Percentiles rank a stretch among this genome's conserved stretches.
phyloP scores from a whole-genome alignment of 2,797 vertebrate genomes.

The Hydrophis major region DNA sequence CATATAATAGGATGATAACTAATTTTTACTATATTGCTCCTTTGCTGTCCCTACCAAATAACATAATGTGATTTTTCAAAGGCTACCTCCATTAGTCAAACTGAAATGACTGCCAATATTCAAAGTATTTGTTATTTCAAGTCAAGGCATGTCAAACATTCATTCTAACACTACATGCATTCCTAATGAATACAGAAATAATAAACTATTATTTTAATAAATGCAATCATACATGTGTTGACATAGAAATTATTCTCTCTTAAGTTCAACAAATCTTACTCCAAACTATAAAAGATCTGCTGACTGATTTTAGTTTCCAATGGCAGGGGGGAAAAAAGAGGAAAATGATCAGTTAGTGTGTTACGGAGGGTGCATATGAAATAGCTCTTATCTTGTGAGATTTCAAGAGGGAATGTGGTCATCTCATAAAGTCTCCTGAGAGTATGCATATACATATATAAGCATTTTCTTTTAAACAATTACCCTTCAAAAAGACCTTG shows the following conservation, averaged over 20 bases:
- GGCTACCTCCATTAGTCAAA: background rate
- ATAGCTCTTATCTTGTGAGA: background rate
- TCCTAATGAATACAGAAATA: background rate
- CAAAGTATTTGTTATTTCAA: background rate
- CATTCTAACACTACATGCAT: background rate
- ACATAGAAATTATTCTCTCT: background rate
- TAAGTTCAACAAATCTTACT: background rate
- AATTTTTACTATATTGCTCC: background rate
- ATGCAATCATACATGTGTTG: background rate
- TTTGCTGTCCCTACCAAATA: background rate
- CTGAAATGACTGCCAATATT: background rate
- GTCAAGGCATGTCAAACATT: background rate
- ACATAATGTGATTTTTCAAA: background rate
- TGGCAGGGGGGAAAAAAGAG: accelerated
- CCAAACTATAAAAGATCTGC: background rate
- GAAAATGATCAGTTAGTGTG: background rate
- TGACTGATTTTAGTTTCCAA: background rate
- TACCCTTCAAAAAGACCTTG: too few species aligned
- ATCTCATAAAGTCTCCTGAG: background rate
- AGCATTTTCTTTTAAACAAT: background rate
- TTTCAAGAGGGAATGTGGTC: background rate
- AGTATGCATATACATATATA: background rate
- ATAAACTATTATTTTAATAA: background rate
- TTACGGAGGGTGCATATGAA: background rate
- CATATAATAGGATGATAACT: background rate